Evolutionary conservation across 2,888 invertebrate species (phyloP).

Genomic region (Cantharis rufa): DNA sequence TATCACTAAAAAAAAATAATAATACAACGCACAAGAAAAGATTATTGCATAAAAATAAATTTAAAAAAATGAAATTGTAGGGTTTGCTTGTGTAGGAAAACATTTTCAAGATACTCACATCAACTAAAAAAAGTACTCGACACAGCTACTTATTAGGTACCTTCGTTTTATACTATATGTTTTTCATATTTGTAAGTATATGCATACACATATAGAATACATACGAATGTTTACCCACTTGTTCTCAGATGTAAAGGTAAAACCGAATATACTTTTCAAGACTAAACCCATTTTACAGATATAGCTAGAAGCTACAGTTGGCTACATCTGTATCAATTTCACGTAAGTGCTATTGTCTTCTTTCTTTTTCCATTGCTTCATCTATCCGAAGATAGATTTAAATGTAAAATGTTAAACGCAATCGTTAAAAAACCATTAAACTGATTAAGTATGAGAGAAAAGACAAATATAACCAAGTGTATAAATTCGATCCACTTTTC

Average conservation of each 20-base stretch:
- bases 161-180: background rate
- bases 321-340: constrained; percentile 33
- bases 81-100: background rate
- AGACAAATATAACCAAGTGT: background rate
- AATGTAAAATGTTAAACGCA: constrained; percentile 26
- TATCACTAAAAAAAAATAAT: background rate
- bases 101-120: background rate
- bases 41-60: background rate
- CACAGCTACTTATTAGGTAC: background rate
- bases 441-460: constrained; percentile 24
- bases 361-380: constrained; percentile 18
- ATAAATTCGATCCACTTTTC: background rate
- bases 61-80: background rate
- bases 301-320: constrained; percentile 31
- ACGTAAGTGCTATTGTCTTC: constrained; percentile 29
- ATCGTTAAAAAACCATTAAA: constrained; percentile 26
- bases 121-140: background rate
- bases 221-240: constrained; percentile 24
- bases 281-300: constrained; percentile 28
- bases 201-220: constrained; percentile 1
- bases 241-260: constrained; percentile 22
- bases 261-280: constrained; percentile 29
- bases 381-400: constrained; percentile 14
- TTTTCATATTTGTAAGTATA: background rate
- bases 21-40: background rate